Percentiles rank a stretch among this genome's conserved stretches.
These are phyloP conservation scores for Agrochola circellaris DNA, from an alignment of 2,888 invertebrate species.

Conservation along the genomic window DNA sequence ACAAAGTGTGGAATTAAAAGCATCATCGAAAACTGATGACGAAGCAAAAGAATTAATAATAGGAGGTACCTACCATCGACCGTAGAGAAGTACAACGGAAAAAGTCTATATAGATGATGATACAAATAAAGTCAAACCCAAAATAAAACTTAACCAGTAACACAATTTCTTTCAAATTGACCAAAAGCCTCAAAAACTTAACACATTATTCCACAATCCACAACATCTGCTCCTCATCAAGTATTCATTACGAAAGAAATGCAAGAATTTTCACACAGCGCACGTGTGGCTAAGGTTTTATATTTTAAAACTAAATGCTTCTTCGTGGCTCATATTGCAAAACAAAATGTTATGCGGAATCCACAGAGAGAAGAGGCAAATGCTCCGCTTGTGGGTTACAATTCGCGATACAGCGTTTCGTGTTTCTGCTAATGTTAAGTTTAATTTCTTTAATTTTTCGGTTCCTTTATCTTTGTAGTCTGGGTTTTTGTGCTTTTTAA, in stretches of 20 bases:
- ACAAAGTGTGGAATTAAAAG: not conserved
- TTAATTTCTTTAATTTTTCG: constrained; percentile 52
- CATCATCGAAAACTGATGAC: not conserved
- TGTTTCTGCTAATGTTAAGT: constrained; percentile 46
- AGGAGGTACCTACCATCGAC: no score
- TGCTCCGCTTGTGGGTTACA: constrained; percentile 32
- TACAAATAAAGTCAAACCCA: not conserved
- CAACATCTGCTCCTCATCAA: constrained; percentile 27
- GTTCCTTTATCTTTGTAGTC: constrained; percentile 43
- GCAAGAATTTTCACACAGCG: constrained; percentile 23
- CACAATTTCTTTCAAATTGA: not conserved
- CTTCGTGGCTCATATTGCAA: constrained; percentile 58
- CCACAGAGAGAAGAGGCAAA: constrained; percentile 39
- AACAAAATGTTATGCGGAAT: constrained; percentile 63
- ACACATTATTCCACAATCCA: constrained; percentile 21
- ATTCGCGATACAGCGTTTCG: constrained; percentile 36
- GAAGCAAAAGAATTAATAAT: not conserved
- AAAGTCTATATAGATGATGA: not conserved
- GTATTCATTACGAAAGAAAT: constrained; percentile 41
- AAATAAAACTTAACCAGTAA: not conserved
- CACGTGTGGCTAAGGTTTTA: constrained; percentile 62
- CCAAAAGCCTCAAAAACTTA: not conserved
- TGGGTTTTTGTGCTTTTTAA: constrained; percentile 1
- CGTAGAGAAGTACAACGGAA: no score
- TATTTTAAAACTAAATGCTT: constrained; percentile 62